Conservation (phyloP, 2,888 invertebrate species). For the Hyppa rectilinea region DNA sequence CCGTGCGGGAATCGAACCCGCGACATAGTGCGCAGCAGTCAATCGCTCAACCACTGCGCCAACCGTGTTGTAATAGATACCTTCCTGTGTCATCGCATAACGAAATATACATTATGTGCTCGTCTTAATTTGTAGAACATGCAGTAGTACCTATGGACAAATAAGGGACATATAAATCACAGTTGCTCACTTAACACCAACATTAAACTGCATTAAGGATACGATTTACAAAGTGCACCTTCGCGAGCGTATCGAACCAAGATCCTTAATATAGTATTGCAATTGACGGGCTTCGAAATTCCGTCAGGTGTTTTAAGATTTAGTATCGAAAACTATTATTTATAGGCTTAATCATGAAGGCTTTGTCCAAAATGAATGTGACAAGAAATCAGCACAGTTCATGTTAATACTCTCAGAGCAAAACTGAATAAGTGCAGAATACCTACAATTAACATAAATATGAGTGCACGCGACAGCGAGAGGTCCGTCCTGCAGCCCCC, state of each 20-base stretch:
- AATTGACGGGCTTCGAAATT: too few relatives aligned
- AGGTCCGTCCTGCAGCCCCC: constrained; percentile 40
- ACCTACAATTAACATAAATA: constrained; percentile 76
- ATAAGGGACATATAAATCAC: neutral
- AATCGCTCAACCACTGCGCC: too few relatives aligned
- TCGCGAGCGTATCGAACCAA: too few relatives aligned
- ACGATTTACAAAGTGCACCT: too few relatives aligned
- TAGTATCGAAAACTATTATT: neutral
- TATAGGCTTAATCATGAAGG: neutral
- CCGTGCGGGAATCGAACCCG: too few relatives aligned
- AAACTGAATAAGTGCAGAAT: constrained; percentile 31
- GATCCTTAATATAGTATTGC: too few relatives aligned
- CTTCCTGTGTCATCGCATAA: too few relatives aligned
- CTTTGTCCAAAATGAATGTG: neutral
- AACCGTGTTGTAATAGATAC: too few relatives aligned
- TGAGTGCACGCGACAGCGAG: constrained; percentile 79
- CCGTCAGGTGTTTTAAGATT: neutral
- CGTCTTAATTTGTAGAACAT: neutral
- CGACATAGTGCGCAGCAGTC: too few relatives aligned
- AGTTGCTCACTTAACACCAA: neutral
- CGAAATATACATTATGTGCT: too few relatives aligned
- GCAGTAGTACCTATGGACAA: constrained; percentile 29
- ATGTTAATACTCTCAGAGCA: constrained; percentile 14
- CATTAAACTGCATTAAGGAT: neutral
- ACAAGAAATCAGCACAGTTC: neutral